Evolutionary conservation across 1,140 invertebrate species (phyloP).

Genomic region (Drosophila parvula): DNA sequence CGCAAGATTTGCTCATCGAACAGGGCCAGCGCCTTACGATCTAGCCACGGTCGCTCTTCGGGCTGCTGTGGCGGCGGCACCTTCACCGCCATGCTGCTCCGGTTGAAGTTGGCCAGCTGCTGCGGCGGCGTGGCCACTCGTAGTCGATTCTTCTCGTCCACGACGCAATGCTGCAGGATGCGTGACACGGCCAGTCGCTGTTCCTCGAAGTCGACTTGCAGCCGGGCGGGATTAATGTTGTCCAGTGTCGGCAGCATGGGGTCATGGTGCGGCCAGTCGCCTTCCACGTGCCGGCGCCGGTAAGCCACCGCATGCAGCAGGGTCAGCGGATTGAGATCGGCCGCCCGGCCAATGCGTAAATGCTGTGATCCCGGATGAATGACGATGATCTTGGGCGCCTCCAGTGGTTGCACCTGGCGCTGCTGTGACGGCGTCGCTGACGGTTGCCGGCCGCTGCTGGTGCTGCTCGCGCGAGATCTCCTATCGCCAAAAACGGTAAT

Average conservation of each 20-base stretch:
- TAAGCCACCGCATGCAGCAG: slow-evolving; percentile 95
- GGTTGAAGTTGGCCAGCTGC: slow-evolving; percentile 93
- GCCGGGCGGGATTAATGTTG: slow-evolving; percentile 28
- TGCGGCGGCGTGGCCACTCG: slow-evolving; percentile 93
- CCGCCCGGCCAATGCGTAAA: slow-evolving; percentile 94
- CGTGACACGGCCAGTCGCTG: slow-evolving; percentile 92
- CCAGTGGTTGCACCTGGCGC: slow-evolving; percentile 52
- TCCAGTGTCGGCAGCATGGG: slow-evolving; percentile 76
- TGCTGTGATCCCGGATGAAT: slow-evolving; percentile 97
- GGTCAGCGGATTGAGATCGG: slow-evolving; percentile 93
- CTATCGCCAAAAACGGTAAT: slow-evolving; percentile 5
- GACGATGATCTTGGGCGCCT: slow-evolving; percentile 92
- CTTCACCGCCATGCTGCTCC: slow-evolving; percentile 89
- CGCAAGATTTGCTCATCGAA: slow-evolving; percentile 70
- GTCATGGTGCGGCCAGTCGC: slow-evolving; percentile 88
- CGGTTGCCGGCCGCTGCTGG: slow-evolving; percentile 62
- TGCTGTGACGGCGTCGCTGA: slow-evolving; percentile 2
- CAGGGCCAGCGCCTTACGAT: slow-evolving; percentile 15
- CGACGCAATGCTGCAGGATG: slow-evolving; percentile 91
- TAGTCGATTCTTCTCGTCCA: slow-evolving; percentile 90
- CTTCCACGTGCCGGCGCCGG: slow-evolving; percentile 86
- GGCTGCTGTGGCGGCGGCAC: slow-evolving; percentile 57
- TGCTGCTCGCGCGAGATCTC: slow-evolving; percentile 71
- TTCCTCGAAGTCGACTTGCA: slow-evolving; percentile 91
- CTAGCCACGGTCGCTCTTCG: slow-evolving; percentile 40